Percentiles rank a stretch among this genome's conserved stretches.
phyloP scores from a whole-genome alignment of 2,797 vertebrate genomes.

The Tarsius wallacei region DNA sequence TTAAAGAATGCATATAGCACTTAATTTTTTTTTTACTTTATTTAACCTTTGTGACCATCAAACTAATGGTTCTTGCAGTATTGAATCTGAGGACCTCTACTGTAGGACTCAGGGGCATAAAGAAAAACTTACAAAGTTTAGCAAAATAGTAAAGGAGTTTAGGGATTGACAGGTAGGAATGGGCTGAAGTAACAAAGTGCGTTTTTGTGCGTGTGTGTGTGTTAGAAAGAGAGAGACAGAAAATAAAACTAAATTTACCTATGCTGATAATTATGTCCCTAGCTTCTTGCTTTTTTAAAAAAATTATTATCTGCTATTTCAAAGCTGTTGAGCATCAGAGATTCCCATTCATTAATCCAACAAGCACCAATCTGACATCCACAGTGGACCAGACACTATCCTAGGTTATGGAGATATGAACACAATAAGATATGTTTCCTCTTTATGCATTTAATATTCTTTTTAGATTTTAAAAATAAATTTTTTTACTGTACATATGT shows the following conservation, averaged over 20 bases:
- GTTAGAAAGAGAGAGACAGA: background rate
- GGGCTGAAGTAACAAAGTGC: background rate
- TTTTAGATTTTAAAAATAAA: conserved; percentile 27
- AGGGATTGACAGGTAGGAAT: background rate
- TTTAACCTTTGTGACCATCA: background rate
- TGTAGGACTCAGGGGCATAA: background rate
- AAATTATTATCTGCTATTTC: background rate
- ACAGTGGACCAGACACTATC: background rate
- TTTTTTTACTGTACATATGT: background rate
- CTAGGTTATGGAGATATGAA: background rate
- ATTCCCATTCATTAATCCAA: background rate
- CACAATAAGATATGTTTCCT: background rate
- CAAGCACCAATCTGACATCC: background rate
- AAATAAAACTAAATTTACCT: background rate
- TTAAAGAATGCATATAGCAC: background rate
- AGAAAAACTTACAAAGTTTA: background rate
- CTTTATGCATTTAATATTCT: background rate
- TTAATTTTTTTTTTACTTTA: background rate
- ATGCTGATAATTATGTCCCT: background rate
- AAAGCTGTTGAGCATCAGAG: background rate
- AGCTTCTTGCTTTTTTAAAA: background rate
- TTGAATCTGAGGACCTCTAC: background rate
- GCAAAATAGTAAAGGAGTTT: background rate
- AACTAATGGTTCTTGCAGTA: background rate
- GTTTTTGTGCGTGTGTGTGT: background rate